Conservation (phyloP, 2,888 invertebrate species). For the Mythimna impura region DNA sequence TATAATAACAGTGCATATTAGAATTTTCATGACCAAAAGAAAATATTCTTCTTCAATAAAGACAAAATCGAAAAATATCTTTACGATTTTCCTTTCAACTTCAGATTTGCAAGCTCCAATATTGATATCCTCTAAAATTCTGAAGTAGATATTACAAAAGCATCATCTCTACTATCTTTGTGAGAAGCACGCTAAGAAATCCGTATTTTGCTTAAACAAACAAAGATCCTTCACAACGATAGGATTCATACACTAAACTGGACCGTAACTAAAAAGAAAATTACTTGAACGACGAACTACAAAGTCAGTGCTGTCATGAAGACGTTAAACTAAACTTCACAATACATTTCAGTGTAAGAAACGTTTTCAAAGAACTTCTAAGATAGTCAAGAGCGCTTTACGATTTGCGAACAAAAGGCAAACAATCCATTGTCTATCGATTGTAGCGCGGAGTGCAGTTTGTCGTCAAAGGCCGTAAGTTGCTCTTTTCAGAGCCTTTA, state of each 20-base stretch:
- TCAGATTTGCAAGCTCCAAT: conserved; percentile 12
- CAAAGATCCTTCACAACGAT: conserved; percentile 55
- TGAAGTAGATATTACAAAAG: conserved; percentile 33
- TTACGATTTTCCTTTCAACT: not conserved
- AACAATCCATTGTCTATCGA: conserved; percentile 88
- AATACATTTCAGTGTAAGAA: conserved; percentile 78
- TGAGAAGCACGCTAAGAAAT: conserved; percentile 37
- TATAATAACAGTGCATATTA: not conserved
- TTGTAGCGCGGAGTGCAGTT: conserved; percentile 85
- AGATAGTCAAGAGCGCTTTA: conserved; percentile 79
- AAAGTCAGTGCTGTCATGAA: conserved; percentile 69
- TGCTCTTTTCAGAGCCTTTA: conserved; percentile 75
- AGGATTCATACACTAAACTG: conserved; percentile 59
- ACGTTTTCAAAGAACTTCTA: conserved; percentile 81
- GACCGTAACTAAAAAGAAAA: conserved; percentile 64
- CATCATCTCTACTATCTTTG: conserved; percentile 15
- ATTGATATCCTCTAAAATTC: conserved; percentile 23
- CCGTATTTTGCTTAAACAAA: conserved; percentile 50
- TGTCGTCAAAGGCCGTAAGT: conserved; percentile 85
- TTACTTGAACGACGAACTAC: conserved; percentile 67
- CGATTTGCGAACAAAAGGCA: conserved; percentile 86
- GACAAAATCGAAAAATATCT: not conserved
- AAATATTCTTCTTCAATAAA: not conserved
- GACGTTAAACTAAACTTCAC: conserved; percentile 74
- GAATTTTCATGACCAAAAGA: not conserved